phyloP scores from a whole-genome alignment of 2,888 invertebrate genomes.

The Ceramica pisi region DNA sequence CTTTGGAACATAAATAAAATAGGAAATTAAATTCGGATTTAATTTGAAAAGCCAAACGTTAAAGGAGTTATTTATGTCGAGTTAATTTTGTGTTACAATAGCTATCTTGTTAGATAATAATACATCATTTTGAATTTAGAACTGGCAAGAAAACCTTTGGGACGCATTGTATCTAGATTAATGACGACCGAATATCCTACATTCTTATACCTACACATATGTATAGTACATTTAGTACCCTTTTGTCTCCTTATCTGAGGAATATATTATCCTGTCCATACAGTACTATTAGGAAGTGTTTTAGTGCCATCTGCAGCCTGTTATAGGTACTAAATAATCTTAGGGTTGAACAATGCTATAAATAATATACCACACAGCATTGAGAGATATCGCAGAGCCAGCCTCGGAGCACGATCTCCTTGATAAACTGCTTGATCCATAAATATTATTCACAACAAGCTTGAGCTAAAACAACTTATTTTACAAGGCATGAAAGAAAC shows the following conservation, averaged over 20 bases:
- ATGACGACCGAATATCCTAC: constrained; percentile 52
- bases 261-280: constrained; percentile 47
- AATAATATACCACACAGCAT: constrained; percentile 42
- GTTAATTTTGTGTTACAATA: constrained; percentile 43
- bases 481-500: constrained; percentile 41
- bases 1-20: constrained; percentile 44
- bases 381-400: constrained; percentile 41
- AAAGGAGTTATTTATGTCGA: constrained; percentile 26
- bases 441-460: constrained; percentile 27
- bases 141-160: constrained; percentile 60
- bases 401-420: constrained; percentile 15
- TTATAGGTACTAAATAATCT: constrained; percentile 51
- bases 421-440: constrained; percentile 30
- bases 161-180: constrained; percentile 57
- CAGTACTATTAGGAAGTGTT: constrained; percentile 43
- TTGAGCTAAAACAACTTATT: constrained; percentile 24
- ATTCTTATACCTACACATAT: constrained; percentile 36
- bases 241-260: constrained; percentile 35
- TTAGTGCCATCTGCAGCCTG: constrained; percentile 52
- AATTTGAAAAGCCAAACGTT: constrained; percentile 25
- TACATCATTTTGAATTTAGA: constrained; percentile 62
- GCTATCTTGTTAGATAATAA: constrained; percentile 50
- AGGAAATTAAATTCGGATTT: constrained; percentile 22
- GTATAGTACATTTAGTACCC: constrained; percentile 9
- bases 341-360: constrained; percentile 42